phyloP scores from a whole-genome alignment of 2,797 vertebrate species.

The Melanotaenia pygmaea region DNA sequence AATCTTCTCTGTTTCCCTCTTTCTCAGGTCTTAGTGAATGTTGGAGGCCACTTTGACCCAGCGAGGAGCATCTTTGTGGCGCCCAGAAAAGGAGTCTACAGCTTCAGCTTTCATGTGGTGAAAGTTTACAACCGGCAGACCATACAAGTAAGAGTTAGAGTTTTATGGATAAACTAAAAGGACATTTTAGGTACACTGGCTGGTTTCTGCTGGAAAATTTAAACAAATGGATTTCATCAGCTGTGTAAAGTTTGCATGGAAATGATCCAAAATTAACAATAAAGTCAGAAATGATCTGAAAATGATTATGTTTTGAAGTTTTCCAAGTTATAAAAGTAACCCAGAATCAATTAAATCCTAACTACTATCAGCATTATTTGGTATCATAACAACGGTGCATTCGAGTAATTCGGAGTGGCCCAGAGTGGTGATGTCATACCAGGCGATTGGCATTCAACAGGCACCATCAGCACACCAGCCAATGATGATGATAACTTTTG shows the following conservation, averaged over 20 bases:
- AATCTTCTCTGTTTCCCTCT: slow-evolving; percentile 6
- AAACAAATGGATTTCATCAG: background rate
- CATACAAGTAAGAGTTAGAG: slow-evolving; percentile 74
- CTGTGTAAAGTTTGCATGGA: background rate
- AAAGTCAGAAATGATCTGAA: background rate
- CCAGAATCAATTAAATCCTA: background rate
- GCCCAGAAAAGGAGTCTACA: slow-evolving; percentile 84
- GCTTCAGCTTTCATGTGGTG: slow-evolving; percentile 86
- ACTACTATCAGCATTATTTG: background rate
- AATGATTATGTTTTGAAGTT: background rate
- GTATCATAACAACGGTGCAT: background rate
- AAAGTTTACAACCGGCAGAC: slow-evolving; percentile 88
- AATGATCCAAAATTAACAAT: background rate
- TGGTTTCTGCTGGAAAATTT: background rate
- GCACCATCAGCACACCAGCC: background rate
- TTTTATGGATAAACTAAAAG: accelerated
- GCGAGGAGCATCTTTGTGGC: slow-evolving; percentile 83
- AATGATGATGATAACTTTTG: too few species aligned
- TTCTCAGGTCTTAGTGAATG: slow-evolving; percentile 81
- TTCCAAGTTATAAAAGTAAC: background rate
- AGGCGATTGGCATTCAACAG: too few species aligned
- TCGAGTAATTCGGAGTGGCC: too few species aligned
- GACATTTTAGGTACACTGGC: background rate
- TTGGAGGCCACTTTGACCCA: slow-evolving; percentile 84
- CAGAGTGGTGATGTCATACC: too few species aligned